A percentile compares a stretch with the other conserved stretches of the same genome.
Evolutionary conservation across 2,113 vertebrate species (phyloP).

Genomic region (Rhinogobius similis): DNA sequence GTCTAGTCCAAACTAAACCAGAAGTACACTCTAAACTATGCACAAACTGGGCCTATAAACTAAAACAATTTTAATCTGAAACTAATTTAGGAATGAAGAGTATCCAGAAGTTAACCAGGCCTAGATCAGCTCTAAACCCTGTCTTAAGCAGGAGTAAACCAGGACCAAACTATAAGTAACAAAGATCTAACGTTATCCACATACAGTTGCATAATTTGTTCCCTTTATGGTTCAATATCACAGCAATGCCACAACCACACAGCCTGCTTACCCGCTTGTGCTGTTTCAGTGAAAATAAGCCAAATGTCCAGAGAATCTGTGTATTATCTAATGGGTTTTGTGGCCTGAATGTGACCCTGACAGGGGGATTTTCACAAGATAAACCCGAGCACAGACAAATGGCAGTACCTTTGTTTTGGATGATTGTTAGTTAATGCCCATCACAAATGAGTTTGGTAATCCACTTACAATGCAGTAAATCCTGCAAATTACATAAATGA

Average conservation of each 20-base stretch:
- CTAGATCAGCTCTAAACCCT: background rate
- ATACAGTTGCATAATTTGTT: conserved; percentile 5
- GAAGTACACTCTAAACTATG: background rate
- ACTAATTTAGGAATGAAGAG: background rate
- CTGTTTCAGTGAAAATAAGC: conserved; percentile 22
- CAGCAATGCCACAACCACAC: conserved; percentile 30
- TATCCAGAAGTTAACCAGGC: background rate
- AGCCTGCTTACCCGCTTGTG: conserved; percentile 24
- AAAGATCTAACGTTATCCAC: background rate
- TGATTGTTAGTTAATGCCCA: conserved; percentile 56
- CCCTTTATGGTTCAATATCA: conserved; percentile 44
- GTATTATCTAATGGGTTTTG: conserved; percentile 60
- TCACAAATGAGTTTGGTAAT: conserved; percentile 66
- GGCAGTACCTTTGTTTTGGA: conserved; percentile 53
- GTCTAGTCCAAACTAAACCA: background rate
- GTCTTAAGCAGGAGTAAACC: too few species aligned
- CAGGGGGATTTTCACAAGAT: conserved; percentile 59
- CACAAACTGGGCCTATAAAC: background rate
- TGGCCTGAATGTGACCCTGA: conserved; percentile 38
- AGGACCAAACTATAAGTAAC: background rate
- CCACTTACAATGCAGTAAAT: conserved; percentile 45
- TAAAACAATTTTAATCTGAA: background rate
- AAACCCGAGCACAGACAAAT: conserved; percentile 54
- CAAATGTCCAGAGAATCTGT: conserved; percentile 43
- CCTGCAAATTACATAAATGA: conserved; percentile 26